Evolutionary conservation across 2,888 invertebrate genomes (phyloP).

Genomic region (Ryuthela nishihirai): DNA sequence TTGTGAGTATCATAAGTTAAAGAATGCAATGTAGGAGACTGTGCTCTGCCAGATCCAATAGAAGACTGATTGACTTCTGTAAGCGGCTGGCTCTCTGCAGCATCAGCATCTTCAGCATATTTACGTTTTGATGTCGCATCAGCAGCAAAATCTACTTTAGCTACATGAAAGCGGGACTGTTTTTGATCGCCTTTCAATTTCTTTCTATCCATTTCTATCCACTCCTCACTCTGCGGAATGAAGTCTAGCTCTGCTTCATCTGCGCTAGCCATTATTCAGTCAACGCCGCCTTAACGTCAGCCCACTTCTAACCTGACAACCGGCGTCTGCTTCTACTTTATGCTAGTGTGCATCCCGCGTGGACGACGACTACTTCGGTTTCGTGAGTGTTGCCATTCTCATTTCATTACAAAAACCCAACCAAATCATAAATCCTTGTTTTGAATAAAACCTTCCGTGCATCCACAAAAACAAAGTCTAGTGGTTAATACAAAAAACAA

Average conservation of each 20-base stretch:
- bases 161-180: constrained; percentile 44
- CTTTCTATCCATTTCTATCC: constrained; percentile 34
- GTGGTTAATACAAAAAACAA: no score
- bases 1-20: constrained; percentile 46
- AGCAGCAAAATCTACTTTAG: constrained; percentile 44
- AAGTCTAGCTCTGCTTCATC: constrained; percentile 9
- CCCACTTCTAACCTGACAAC: no score
- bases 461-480: no score
- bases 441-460: no score
- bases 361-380: no score
- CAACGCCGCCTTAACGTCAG: no score
- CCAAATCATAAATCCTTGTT: no score
- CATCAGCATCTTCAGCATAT: constrained; percentile 11
- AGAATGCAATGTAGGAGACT: constrained; percentile 15
- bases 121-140: constrained; percentile 14
- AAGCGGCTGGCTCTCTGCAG: constrained; percentile 20
- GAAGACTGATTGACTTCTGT: constrained; percentile 18
- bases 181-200: constrained; percentile 19
- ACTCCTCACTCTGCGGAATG: constrained; percentile 11
- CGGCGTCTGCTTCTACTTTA: no score
- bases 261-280: constrained; percentile 17
- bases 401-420: no score
- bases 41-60: not conserved
- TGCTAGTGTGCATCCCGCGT: no score
- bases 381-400: no score